phyloP scores from a whole-genome alignment of 2,797 vertebrate species.

The Poecilia wingei region DNA sequence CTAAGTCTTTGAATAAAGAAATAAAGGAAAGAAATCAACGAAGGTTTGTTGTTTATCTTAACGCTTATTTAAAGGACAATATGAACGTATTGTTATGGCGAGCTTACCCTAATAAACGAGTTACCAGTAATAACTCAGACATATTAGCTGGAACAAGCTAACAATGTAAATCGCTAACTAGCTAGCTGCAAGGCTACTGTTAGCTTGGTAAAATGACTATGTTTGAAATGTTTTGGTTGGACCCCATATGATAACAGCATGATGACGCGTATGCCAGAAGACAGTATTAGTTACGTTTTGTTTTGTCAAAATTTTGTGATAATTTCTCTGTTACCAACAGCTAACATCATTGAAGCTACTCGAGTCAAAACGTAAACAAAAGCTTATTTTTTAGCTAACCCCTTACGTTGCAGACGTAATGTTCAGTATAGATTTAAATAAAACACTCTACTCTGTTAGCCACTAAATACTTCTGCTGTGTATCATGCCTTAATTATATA shows the following conservation, averaged over 20 bases:
- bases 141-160: slow-evolving; percentile 51
- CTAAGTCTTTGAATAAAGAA: slow-evolving; percentile 59
- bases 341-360: slow-evolving; percentile 37
- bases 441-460: background rate
- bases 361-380: slow-evolving; percentile 74
- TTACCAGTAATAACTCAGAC: background rate
- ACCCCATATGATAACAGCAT: background rate
- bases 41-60: slow-evolving; percentile 67
- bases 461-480: background rate
- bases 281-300: background rate
- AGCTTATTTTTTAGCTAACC: slow-evolving; percentile 28
- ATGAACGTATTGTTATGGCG: background rate
- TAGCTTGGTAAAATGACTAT: slow-evolving; percentile 50
- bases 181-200: slow-evolving; percentile 43
- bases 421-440: background rate
- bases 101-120: background rate
- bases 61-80: background rate
- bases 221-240: slow-evolving; percentile 42
- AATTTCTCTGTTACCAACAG: slow-evolving; percentile 14
- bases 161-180: slow-evolving; percentile 59
- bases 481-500: background rate
- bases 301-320: background rate
- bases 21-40: slow-evolving; percentile 48
- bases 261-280: background rate
- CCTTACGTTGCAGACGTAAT: background rate